phyloP scores from a whole-genome alignment of 1,140 invertebrate species.

The roundworm (Caenorhabditis elegans) region DNA sequence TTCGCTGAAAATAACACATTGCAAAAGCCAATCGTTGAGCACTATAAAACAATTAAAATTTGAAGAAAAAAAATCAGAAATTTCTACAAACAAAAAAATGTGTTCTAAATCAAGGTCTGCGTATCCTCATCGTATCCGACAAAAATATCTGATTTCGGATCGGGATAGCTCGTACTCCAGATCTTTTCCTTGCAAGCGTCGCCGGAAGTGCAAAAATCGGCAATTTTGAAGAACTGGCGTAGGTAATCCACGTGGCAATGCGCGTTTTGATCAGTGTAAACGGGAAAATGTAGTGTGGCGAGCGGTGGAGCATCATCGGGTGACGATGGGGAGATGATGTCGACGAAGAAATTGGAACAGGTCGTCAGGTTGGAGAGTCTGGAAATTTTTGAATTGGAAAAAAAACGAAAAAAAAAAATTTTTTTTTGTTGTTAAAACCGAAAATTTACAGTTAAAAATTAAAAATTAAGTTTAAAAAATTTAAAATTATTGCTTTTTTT shows the following conservation, averaged over 20 bases:
- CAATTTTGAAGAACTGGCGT: neutral
- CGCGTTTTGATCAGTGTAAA: conserved; percentile 27
- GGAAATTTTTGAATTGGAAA: neutral
- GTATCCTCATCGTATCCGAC: neutral
- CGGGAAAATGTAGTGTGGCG: conserved; percentile 29
- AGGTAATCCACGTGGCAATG: neutral
- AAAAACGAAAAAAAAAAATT: too few species aligned
- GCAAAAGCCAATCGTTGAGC: too few species aligned
- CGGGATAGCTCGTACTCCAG: conserved; percentile 51
- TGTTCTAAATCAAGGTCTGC: neutral
- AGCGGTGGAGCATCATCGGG: neutral
- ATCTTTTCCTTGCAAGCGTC: conserved; percentile 26
- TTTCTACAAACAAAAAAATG: neutral
- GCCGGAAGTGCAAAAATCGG: neutral
- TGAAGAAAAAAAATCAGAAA: neutral
- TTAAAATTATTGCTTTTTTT: too few species aligned
- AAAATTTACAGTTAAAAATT: too few species aligned
- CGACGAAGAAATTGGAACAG: neutral
- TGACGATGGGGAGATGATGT: neutral
- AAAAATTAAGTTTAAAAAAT: too few species aligned
- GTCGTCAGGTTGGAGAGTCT: neutral
- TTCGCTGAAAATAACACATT: too few species aligned
- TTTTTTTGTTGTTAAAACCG: too few species aligned
- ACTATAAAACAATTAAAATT: neutral
- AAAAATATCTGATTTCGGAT: conserved; percentile 48